Evolutionary conservation across 2,888 invertebrate species (phyloP), one percentile per base, ranked within the genome.

Genomic region (Ochropleura plecta): DNA sequence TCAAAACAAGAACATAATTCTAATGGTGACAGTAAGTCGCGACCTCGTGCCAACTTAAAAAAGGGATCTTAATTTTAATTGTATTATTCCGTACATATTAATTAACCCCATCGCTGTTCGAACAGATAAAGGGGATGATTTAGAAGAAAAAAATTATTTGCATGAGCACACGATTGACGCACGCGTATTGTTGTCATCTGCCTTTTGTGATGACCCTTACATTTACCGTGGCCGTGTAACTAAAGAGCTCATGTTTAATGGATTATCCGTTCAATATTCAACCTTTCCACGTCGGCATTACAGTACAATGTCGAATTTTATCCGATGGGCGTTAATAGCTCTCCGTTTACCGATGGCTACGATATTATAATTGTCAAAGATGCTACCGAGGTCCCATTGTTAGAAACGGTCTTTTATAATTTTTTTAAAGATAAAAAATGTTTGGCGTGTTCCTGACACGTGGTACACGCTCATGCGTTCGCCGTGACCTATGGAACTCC

Each of bases 351-450:
- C 86, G 85, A 82, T 86, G 88, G 86, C 92, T 87, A 88, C 90
- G 93, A 95, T 95, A 96, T 96, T 96, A 96, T 96, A 96, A 96
- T 96, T 96, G 96, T 96, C 96, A 96, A 96, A 96, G 96, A 96
- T 96, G 96, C 96, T 96, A 96, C 96, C 94, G 95, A 95, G 92
- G 92, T 88, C 90, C 95, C 91, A 95, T 96, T 96, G 96, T 96
- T 93, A 92, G 90, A 84, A 91, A 91, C 93, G 94, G 94, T 91
- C 96, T 95, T 96, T 96, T 95, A 96, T 95, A 95, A 93, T 94
- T 95, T 95, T 96, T 95, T 95, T 86, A 94, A 94, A 95, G 95
- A 96, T 96, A 96, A 96, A 96, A 96, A 96, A 94, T 93, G 95
- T 96, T 95, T 95, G 94, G 96, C 96, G 94, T 96, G 96, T 94